Conservation (phyloP, 2,888 invertebrate genomes). For the Ochlodes sylvanus region DNA sequence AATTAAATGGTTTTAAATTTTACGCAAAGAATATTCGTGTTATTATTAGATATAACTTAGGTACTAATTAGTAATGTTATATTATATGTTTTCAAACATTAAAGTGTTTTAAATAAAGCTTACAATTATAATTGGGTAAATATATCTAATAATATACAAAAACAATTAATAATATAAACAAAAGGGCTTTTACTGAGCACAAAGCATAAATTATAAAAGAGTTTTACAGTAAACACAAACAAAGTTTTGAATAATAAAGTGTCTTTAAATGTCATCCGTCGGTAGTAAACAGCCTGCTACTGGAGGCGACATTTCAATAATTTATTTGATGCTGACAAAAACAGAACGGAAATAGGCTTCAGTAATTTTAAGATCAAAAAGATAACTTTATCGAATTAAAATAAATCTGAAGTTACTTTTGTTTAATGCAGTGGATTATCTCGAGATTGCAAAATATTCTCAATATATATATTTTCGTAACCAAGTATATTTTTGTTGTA, state of each 20-base stretch:
- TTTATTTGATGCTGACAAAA: conserved; percentile 29
- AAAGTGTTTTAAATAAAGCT: no score
- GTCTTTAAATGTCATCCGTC: conserved; percentile 3
- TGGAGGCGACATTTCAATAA: conserved; percentile 20
- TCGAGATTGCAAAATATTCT: not conserved
- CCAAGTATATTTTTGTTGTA: no score
- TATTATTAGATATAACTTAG: no score
- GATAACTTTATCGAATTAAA: conserved; percentile 18
- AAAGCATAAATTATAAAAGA: conserved; percentile 1
- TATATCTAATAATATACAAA: not conserved
- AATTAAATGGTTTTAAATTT: no score
- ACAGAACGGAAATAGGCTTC: conserved; percentile 15
- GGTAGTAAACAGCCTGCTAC: conserved; percentile 3
- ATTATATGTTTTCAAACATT: no score
- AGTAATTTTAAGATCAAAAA: conserved; percentile 2
- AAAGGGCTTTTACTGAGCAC: not conserved
- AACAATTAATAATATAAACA: conserved; percentile 6
- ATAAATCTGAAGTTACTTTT: not conserved
- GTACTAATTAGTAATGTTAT: no score
- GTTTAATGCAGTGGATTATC: not conserved
- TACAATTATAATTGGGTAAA: no score
- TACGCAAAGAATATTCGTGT: no score
- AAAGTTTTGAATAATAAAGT: conserved; percentile 13
- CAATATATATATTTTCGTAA: no score
- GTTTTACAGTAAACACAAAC: not conserved